Percentiles rank a stretch among this genome's conserved stretches.
Conservation (phyloP, 2,113 vertebrate species). For the Sminthopsis crassicaudata region DNA sequence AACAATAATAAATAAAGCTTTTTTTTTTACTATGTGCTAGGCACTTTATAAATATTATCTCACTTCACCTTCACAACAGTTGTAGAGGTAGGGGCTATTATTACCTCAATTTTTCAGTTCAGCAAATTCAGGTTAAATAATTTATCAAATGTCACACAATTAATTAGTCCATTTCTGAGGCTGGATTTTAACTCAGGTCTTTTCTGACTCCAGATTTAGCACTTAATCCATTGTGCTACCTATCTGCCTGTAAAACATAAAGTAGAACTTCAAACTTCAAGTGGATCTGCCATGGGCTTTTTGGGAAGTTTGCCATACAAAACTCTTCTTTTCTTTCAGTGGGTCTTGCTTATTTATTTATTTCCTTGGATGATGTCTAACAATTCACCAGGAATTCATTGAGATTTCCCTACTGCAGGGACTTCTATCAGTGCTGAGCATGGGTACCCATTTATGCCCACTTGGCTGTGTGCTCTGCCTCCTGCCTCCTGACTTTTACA, state of each 20-base stretch:
- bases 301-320: background rate
- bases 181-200: no score
- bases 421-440: background rate
- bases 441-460: background rate
- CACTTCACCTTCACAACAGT: no score
- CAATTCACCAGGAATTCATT: background rate
- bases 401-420: background rate
- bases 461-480: no score
- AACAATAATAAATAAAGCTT: no score
- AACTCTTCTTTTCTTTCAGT: background rate
- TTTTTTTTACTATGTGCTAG: no score
- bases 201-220: no score
- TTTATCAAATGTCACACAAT: no score
- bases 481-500: background rate
- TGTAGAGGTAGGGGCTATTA: no score
- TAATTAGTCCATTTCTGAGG: no score
- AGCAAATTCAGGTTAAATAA: no score
- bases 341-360: background rate
- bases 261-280: background rate
- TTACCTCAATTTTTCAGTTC: no score
- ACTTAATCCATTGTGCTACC: background rate
- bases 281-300: background rate
- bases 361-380: background rate
- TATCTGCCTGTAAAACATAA: background rate
- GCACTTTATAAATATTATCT: no score